phyloP scores from a whole-genome alignment of 2,888 invertebrate genomes.

The Tetrapedia diversipes region DNA sequence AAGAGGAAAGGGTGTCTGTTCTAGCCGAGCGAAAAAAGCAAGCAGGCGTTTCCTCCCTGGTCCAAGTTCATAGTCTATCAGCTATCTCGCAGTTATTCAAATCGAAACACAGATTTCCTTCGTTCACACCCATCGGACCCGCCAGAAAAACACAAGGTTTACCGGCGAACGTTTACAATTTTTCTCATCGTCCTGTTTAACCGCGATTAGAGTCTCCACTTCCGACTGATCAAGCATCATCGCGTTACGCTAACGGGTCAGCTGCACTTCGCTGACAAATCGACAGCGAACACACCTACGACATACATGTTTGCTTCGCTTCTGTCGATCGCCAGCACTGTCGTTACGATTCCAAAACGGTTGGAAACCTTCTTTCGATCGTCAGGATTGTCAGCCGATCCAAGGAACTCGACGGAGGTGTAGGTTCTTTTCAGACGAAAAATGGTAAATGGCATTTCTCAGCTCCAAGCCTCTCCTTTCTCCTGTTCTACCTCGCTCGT shows the following conservation, averaged over 20 bases:
- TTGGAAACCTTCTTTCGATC: conserved; percentile 24
- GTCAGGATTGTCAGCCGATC: conserved; percentile 37
- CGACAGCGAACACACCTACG: neutral
- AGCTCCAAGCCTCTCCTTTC: conserved; percentile 17
- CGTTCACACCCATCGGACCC: neutral
- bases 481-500: neutral
- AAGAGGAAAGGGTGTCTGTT: conserved; percentile 30
- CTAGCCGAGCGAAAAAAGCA: conserved; percentile 26
- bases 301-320: neutral
- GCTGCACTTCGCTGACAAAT: conserved; percentile 4
- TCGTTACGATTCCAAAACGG: conserved; percentile 18
- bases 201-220: neutral
- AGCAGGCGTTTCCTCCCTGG: conserved; percentile 15
- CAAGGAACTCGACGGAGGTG: conserved; percentile 59
- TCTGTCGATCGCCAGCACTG: conserved; percentile 8
- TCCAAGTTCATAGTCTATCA: conserved; percentile 29
- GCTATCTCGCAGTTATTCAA: conserved; percentile 10
- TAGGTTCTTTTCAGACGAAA: neutral
- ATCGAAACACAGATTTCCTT: conserved; percentile 9
- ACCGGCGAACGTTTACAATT: no score
- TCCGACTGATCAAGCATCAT: conserved; percentile 1
- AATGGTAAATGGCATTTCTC: conserved; percentile 25
- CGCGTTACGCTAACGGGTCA: neutral
- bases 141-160: neutral
- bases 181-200: no score